Evolutionary conservation across 2,888 invertebrate species (phyloP).

Genomic region (Auanema freiburgensis): DNA sequence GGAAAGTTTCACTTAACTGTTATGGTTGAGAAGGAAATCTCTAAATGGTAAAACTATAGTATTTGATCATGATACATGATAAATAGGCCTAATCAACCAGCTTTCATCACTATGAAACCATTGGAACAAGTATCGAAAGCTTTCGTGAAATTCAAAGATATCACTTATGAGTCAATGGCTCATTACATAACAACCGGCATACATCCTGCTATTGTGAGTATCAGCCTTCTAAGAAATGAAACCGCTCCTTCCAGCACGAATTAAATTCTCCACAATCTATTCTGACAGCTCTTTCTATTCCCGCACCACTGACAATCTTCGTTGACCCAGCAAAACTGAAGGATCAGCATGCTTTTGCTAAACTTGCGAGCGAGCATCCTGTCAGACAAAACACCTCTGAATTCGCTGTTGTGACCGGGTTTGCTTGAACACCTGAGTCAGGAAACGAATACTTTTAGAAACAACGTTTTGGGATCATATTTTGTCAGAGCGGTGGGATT

Average conservation of each 20-base stretch:
- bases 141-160: constrained; percentile 27
- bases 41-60: constrained; percentile 30
- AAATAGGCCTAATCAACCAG: constrained; percentile 31
- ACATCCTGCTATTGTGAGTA: constrained; percentile 24
- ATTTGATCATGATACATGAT: not conserved
- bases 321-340: constrained; percentile 23
- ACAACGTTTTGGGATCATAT: constrained; percentile 1
- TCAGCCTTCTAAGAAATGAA: not conserved
- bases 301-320: constrained; percentile 26
- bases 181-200: constrained; percentile 24
- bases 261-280: not conserved
- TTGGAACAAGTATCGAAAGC: constrained; percentile 28
- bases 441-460: not conserved
- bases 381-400: constrained; percentile 2
- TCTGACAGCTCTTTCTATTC: constrained; percentile 1
- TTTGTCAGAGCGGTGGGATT: not conserved
- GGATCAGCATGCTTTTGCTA: constrained; percentile 24
- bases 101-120: constrained; percentile 42
- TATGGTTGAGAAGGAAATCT: constrained; percentile 23
- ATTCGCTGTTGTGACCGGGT: constrained; percentile 17
- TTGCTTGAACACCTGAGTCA: not conserved
- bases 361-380: constrained; percentile 21
- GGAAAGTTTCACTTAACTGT: constrained; percentile 36
- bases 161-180: constrained; percentile 26
- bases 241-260: not conserved